These are phyloP conservation scores for Amblyteles armatorius DNA, from an alignment of 2,888 invertebrate species.

Conservation along the genomic window DNA sequence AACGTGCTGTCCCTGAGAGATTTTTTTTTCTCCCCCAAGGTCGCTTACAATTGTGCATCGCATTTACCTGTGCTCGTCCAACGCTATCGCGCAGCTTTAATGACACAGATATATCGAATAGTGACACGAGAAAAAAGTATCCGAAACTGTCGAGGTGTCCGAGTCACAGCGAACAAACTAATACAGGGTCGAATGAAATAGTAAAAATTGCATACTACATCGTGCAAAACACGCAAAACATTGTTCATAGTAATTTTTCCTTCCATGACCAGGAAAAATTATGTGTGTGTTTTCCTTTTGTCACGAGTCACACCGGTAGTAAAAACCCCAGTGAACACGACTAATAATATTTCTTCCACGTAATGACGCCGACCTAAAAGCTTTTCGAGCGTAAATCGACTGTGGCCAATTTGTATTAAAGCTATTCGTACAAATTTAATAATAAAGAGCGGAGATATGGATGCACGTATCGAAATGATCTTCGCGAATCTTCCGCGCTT, in stretches of 20 bases:
- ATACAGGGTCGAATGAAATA: background rate
- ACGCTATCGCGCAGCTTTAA: background rate
- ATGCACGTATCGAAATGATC: conserved; percentile 22
- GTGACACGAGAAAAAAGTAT: background rate
- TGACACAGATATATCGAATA: background rate
- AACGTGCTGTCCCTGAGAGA: background rate
- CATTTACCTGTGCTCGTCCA: background rate
- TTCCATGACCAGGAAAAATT: background rate
- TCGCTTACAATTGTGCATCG: background rate
- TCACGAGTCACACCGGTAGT: background rate
- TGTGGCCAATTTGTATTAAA: background rate
- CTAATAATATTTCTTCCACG: background rate
- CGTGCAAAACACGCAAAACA: background rate
- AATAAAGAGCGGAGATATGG: background rate
- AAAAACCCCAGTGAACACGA: background rate
- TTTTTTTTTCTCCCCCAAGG: background rate
- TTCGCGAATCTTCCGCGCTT: conserved; percentile 52
- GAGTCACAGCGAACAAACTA: background rate
- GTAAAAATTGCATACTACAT: too few species aligned
- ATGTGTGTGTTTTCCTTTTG: background rate
- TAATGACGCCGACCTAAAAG: background rate
- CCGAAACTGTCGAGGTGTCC: too few species aligned
- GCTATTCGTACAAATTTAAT: background rate
- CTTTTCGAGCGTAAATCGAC: background rate
- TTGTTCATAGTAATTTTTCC: background rate